These are phyloP conservation scores for Sipha flava DNA, from an alignment of 1,140 invertebrate species.

Conservation along the genomic window DNA sequence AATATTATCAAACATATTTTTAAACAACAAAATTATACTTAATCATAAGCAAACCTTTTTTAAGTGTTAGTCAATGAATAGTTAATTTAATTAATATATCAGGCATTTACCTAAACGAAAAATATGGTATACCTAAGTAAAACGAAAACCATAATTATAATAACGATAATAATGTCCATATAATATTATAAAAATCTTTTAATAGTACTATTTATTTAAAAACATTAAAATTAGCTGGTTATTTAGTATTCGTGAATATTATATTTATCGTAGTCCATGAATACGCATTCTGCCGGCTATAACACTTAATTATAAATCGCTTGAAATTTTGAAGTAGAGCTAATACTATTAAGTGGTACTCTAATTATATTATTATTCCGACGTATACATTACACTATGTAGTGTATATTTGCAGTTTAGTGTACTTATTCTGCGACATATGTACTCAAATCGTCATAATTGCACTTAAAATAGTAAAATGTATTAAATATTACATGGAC, in stretches of 20 bases:
- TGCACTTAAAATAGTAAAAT: neutral
- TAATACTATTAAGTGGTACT: neutral
- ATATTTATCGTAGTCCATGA: slow-evolving; percentile 4
- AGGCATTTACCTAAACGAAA: too few species aligned
- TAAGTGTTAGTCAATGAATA: too few species aligned
- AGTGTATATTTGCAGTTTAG: too few species aligned
- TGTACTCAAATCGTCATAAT: neutral
- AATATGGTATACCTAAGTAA: too few species aligned
- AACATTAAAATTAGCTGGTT: neutral
- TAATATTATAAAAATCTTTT: neutral
- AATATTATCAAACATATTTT: too few species aligned
- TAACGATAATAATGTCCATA: neutral
- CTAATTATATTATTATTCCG: neutral
- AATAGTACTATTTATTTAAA: neutral
- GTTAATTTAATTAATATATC: too few species aligned
- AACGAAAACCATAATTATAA: too few species aligned
- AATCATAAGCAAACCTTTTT: too few species aligned
- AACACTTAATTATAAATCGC: neutral
- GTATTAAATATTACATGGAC: neutral
- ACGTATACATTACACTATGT: neutral
- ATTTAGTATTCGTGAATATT: slow-evolving; percentile 23
- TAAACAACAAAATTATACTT: too few species aligned
- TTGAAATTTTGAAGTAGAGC: neutral
- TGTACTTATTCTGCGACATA: too few species aligned
- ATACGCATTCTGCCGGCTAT: neutral